Evolutionary conservation across 2,797 vertebrate genomes (phyloP).

Genomic region (Rhynchotus rufescens): DNA sequence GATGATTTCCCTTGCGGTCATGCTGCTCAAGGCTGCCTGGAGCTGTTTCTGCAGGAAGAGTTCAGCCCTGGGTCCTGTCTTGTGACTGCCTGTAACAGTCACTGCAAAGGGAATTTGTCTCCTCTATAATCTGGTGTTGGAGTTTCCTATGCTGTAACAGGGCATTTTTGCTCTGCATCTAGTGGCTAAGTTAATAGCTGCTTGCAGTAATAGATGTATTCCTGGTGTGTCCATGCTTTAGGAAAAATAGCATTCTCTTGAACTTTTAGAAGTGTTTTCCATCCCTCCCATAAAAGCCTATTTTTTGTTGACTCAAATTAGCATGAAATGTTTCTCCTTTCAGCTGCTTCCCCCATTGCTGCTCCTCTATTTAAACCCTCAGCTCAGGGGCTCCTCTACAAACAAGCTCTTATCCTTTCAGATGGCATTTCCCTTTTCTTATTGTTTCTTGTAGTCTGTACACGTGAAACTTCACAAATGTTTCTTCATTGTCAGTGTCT

Average conservation of each 20-base stretch:
- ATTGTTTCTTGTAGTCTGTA: conserved; percentile 59
- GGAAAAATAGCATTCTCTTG: not conserved
- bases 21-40: accelerated
- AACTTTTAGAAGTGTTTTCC: not conserved
- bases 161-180: not conserved
- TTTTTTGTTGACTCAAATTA: conserved; percentile 39
- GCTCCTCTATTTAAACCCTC: conserved; percentile 48
- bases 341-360: conserved; percentile 8
- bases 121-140: accelerated
- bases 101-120: not conserved
- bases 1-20: not conserved
- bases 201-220: accelerated
- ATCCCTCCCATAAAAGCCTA: conserved; percentile 16
- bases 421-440: conserved; percentile 72
- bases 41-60: not conserved
- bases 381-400: conserved; percentile 28
- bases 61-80: not conserved
- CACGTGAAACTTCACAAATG: conserved; percentile 30
- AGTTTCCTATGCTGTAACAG: not conserved
- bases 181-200: accelerated
- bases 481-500: not conserved
- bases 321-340: conserved; percentile 46
- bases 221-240: not conserved
- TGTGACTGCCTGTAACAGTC: not conserved
- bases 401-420: conserved; percentile 65